These are phyloP conservation scores for Dasypogon diadema DNA, from an alignment of 2,888 invertebrate genomes.

Conservation along the genomic window DNA sequence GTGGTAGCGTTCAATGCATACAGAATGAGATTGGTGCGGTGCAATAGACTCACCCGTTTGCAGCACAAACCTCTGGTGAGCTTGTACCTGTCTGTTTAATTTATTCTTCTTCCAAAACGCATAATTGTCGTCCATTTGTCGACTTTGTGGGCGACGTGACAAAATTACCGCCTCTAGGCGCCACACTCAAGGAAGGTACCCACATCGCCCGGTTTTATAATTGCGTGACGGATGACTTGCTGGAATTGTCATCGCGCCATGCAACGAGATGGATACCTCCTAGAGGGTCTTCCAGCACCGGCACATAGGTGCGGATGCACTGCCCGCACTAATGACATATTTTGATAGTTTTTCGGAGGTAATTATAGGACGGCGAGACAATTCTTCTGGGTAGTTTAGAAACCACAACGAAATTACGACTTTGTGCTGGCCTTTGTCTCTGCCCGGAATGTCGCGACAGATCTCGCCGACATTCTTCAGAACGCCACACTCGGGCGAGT, in stretches of 20 bases:
- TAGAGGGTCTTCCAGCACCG: too few species aligned
- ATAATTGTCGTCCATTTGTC: conserved; percentile 52
- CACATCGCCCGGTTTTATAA: conserved; percentile 34
- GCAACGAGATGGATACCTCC: too few species aligned
- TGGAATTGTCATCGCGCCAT: conserved; percentile 29
- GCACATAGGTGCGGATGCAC: background rate
- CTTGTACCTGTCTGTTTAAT: conserved; percentile 42
- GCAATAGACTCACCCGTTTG: conserved; percentile 23
- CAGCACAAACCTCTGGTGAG: background rate
- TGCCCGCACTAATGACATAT: conserved; percentile 23
- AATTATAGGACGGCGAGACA: conserved; percentile 36
- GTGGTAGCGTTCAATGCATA: conserved; percentile 5
- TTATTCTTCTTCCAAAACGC: conserved; percentile 48
- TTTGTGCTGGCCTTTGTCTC: conserved; percentile 9
- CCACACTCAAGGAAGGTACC: conserved; percentile 31
- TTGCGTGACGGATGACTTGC: conserved; percentile 36
- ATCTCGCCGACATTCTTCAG: conserved; percentile 38
- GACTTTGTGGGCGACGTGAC: conserved; percentile 50
- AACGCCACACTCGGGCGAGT: conserved; percentile 12
- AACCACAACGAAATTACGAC: conserved; percentile 20
- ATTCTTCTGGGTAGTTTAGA: conserved; percentile 3
- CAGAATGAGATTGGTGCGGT: conserved; percentile 39
- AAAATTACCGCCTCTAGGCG: conserved; percentile 52
- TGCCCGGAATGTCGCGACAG: conserved; percentile 11
- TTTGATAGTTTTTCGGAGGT: conserved; percentile 42